These are phyloP conservation scores for Notolabrus celidotus DNA, from an alignment of 2,797 vertebrate species.

Conservation along the genomic window DNA sequence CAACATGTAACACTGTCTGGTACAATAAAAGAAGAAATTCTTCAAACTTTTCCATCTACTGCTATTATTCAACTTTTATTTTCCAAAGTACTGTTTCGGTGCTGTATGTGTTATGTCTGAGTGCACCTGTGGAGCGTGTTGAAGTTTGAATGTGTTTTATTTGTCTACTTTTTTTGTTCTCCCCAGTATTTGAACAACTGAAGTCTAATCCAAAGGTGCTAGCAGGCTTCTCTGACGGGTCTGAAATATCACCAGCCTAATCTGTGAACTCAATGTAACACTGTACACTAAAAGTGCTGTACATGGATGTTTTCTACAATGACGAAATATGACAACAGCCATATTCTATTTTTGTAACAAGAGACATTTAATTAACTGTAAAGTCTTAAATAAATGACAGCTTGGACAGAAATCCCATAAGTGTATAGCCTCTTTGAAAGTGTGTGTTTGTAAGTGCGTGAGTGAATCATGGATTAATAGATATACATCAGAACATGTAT, in stretches of 20 bases:
- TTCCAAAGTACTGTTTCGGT: constrained; percentile 62
- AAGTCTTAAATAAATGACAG: constrained; percentile 87
- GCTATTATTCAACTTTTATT: constrained; percentile 66
- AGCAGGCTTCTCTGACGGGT: constrained; percentile 75
- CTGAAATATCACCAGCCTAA: constrained; percentile 62
- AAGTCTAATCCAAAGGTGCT: constrained; percentile 74
- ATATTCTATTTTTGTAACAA: constrained; percentile 86
- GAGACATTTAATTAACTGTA: constrained; percentile 82
- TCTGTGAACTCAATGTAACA: constrained; percentile 77
- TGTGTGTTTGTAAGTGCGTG: constrained; percentile 25
- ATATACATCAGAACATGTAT: neutral
- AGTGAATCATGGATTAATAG: neutral
- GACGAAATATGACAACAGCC: constrained; percentile 80
- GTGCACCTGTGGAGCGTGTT: constrained; percentile 76
- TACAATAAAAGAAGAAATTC: constrained; percentile 66
- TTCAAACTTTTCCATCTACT: constrained; percentile 58
- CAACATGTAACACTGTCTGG: constrained; percentile 65
- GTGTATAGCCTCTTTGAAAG: constrained; percentile 53
- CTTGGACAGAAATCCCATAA: constrained; percentile 78
- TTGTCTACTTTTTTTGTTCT: constrained; percentile 67
- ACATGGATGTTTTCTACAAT: constrained; percentile 85
- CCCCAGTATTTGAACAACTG: constrained; percentile 55
- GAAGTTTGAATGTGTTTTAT: constrained; percentile 74
- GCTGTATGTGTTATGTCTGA: constrained; percentile 71
- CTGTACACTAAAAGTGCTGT: constrained; percentile 82